These are phyloP conservation scores for Callopanchax toddi DNA, from an alignment of 2,113 vertebrate species.

Conservation along the genomic window DNA sequence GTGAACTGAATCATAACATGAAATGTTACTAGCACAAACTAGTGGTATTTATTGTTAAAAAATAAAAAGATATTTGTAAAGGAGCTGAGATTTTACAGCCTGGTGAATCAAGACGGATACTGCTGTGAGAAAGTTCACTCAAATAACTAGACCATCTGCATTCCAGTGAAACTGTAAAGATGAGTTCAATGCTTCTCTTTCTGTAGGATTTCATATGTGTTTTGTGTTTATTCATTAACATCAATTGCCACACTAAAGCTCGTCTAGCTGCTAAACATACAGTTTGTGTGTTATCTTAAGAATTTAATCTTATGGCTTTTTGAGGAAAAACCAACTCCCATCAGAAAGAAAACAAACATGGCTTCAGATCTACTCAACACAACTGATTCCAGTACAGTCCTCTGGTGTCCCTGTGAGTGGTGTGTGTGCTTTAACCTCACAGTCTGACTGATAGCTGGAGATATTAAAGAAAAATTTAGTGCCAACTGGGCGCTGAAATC, in stretches of 20 bases:
- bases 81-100: no score
- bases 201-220: neutral
- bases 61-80: no score
- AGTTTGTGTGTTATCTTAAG: neutral
- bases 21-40: no score
- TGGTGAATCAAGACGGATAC: no score
- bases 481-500: constrained; percentile 15
- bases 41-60: no score
- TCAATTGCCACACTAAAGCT: neutral
- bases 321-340: neutral
- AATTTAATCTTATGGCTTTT: neutral
- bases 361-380: neutral
- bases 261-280: neutral
- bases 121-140: neutral
- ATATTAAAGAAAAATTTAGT: constrained; percentile 30
- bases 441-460: constrained; percentile 1
- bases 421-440: neutral
- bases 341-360: neutral
- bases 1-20: no score
- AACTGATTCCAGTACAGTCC: neutral
- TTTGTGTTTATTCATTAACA: neutral
- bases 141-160: constrained; percentile 22
- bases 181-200: no score
- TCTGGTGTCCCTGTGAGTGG: neutral
- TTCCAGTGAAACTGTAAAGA: constrained; percentile 31